These are phyloP conservation scores for Mustela lutreola DNA, from an alignment of 2,113 vertebrate genomes.

Conservation along the genomic window DNA sequence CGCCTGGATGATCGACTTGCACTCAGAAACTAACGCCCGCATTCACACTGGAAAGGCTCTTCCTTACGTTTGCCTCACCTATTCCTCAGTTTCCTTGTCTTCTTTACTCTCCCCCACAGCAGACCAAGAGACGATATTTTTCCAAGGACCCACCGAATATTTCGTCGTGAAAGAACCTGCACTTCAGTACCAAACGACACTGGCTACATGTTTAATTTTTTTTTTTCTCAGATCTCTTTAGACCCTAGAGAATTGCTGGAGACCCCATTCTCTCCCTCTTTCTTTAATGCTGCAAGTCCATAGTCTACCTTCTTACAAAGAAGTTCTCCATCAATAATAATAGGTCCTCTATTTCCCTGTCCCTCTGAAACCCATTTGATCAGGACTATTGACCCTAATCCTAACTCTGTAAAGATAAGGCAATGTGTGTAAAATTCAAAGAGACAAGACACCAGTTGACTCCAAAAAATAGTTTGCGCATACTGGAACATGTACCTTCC, in stretches of 20 bases:
- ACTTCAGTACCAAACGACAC: not conserved
- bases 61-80: not conserved
- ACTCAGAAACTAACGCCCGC: not conserved
- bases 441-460: not conserved
- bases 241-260: not conserved
- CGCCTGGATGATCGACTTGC: not conserved
- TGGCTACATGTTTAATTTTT: not conserved
- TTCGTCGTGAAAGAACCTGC: not conserved
- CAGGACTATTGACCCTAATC: not conserved
- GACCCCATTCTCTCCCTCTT: not conserved
- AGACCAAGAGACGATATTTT: not conserved
- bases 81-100: not conserved
- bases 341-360: not conserved
- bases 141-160: not conserved
- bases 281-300: not conserved
- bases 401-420: slow-evolving; percentile 12
- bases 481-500: not conserved
- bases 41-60: no score
- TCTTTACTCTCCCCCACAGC: not conserved
- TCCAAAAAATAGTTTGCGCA: not conserved
- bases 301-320: not conserved
- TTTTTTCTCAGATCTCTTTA: not conserved
- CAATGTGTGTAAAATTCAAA: not conserved
- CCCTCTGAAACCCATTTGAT: not conserved
- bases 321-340: not conserved